Conservation (phyloP, 2,888 invertebrate genomes). For the Augochlorella aurata region DNA sequence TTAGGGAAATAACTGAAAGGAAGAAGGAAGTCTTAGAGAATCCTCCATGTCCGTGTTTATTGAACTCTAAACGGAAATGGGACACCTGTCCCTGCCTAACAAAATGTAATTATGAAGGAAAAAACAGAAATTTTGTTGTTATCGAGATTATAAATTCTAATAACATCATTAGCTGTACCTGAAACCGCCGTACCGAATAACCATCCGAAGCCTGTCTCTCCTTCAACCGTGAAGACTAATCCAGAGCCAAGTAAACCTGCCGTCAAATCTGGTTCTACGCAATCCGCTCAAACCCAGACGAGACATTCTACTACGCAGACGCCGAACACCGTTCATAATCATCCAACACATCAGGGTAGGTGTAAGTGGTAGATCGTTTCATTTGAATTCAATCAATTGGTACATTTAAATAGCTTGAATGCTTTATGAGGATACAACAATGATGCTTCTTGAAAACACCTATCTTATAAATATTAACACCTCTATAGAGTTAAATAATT, state of each 20-base stretch:
- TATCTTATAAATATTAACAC: neutral
- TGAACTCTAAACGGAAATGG: constrained; percentile 73
- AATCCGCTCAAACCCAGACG: constrained; percentile 74
- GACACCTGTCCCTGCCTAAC: constrained; percentile 74
- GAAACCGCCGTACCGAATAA: constrained; percentile 58
- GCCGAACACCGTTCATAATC: constrained; percentile 71
- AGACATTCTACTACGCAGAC: constrained; percentile 80
- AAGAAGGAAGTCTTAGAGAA: constrained; percentile 70
- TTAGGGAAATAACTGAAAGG: constrained; percentile 72
- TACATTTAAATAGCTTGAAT: neutral
- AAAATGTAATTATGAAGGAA: constrained; percentile 59
- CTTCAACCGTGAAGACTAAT: constrained; percentile 49
- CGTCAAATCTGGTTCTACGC: constrained; percentile 63
- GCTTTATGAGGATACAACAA: no score
- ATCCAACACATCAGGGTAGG: constrained; percentile 73
- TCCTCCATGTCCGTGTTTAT: constrained; percentile 76
- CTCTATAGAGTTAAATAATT: neutral
- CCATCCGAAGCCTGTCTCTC: constrained; percentile 60
- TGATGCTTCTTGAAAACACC: neutral
- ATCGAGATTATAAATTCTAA: constrained; percentile 9
- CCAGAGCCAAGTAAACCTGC: constrained; percentile 59
- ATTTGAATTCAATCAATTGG: neutral
- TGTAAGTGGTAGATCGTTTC: constrained; percentile 49
- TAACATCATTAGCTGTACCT: constrained; percentile 43
- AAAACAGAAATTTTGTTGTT: constrained; percentile 7